Evolutionary conservation across 23 tunicate species (phyloP).

Genomic region (Aplidium turbinatum): DNA sequence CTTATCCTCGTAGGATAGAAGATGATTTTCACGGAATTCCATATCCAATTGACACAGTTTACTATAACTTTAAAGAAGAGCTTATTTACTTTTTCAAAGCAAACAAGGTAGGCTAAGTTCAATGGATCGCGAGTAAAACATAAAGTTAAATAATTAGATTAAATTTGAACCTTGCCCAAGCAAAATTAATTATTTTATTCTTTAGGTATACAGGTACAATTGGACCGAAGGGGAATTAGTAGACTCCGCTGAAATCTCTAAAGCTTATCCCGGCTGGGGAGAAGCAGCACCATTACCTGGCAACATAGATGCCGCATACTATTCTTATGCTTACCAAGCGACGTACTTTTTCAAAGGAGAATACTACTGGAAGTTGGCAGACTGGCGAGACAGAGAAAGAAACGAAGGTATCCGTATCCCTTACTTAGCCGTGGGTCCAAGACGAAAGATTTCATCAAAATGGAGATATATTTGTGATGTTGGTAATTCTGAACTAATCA

Average conservation of each 20-base stretch:
- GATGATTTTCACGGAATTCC: constrained; percentile 73
- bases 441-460: constrained; percentile 43
- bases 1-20: constrained; percentile 62
- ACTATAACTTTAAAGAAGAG: constrained; percentile 58
- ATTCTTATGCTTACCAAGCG: constrained; percentile 63
- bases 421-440: constrained; percentile 69
- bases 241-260: constrained; percentile 17
- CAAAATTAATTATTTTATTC: too few species aligned
- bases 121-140: too few species aligned
- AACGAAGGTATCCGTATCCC: constrained; percentile 48
- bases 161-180: too few species aligned
- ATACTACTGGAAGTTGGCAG: constrained; percentile 85
- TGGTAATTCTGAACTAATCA: constrained; percentile 54
- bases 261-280: constrained; percentile 76
- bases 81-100: constrained; percentile 76
- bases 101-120: constrained; percentile 57
- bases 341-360: constrained; percentile 72
- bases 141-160: too few species aligned
- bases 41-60: constrained; percentile 81
- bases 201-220: constrained; percentile 68
- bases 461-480: constrained; percentile 88
- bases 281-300: constrained; percentile 53
- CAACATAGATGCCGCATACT: constrained; percentile 78
- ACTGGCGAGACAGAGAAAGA: constrained; percentile 28
- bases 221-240: constrained; percentile 31